Conservation (phyloP, 1,140 invertebrate genomes). For the Neotoxoptera formosana region DNA sequence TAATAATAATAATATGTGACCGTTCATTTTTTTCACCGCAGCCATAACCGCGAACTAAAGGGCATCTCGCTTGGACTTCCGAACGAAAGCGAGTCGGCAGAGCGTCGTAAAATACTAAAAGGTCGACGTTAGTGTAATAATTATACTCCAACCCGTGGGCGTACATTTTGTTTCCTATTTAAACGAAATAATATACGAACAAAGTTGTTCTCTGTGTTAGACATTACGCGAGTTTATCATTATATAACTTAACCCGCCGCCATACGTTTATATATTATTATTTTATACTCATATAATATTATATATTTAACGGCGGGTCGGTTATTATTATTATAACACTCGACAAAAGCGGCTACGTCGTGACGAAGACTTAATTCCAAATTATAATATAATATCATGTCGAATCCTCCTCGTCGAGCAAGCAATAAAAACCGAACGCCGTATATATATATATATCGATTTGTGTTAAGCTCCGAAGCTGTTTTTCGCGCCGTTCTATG, state of each 20-base stretch:
- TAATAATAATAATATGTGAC: too few relatives aligned
- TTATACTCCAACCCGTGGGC: background rate
- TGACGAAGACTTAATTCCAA: background rate
- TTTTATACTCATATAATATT: background rate
- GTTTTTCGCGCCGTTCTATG: background rate
- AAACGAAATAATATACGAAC: conserved; percentile 7
- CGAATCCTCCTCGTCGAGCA: background rate
- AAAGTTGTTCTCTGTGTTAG: background rate
- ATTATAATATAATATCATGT: too few relatives aligned
- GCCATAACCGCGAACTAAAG: background rate
- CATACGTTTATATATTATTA: background rate
- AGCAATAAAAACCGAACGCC: background rate
- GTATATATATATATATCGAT: background rate
- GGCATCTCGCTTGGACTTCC: background rate
- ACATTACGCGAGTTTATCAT: background rate
- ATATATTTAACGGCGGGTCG: background rate
- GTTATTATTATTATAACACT: conserved; percentile 14
- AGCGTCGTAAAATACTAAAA: conserved; percentile 10
- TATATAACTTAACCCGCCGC: background rate
- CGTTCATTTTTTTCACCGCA: background rate
- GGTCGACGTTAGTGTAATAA: background rate
- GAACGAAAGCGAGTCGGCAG: background rate
- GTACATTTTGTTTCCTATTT: conserved; percentile 27
- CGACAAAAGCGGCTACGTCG: background rate
- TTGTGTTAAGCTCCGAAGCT: background rate